These are phyloP conservation scores for Myrmecobius fasciatus DNA, from an alignment of 2,113 vertebrate species.

Conservation along the genomic window DNA sequence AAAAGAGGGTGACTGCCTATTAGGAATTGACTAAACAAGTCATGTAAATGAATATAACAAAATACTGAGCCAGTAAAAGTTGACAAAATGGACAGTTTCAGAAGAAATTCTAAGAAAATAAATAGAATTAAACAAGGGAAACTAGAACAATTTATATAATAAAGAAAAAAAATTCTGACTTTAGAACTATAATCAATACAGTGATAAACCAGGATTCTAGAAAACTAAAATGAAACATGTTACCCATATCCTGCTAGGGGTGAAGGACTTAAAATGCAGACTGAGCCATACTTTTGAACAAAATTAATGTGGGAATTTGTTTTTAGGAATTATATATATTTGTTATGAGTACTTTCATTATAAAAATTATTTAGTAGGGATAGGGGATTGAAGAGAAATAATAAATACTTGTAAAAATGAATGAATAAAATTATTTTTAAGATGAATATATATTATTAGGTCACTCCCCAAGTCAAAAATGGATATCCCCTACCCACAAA, in stretches of 20 bases:
- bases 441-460: background rate
- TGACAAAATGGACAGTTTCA: background rate
- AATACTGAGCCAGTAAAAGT: background rate
- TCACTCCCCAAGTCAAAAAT: background rate
- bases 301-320: background rate
- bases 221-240: background rate
- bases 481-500: background rate
- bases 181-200: background rate
- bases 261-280: background rate
- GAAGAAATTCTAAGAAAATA: too few relatives aligned
- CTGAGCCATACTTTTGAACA: background rate
- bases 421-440: background rate
- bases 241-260: background rate
- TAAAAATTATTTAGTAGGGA: too few relatives aligned
- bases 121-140: background rate
- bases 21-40: background rate
- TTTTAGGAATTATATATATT: background rate
- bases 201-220: background rate
- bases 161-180: background rate
- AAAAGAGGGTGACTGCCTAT: background rate
- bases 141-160: background rate
- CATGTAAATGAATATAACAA: background rate
- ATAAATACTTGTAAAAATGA: too few relatives aligned
- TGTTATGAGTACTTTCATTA: background rate
- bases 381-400: too few relatives aligned